Base-by-base conservation (phyloP, 2,113 vertebrate species). In the Dolichallabes microphthalmus region DNA sequence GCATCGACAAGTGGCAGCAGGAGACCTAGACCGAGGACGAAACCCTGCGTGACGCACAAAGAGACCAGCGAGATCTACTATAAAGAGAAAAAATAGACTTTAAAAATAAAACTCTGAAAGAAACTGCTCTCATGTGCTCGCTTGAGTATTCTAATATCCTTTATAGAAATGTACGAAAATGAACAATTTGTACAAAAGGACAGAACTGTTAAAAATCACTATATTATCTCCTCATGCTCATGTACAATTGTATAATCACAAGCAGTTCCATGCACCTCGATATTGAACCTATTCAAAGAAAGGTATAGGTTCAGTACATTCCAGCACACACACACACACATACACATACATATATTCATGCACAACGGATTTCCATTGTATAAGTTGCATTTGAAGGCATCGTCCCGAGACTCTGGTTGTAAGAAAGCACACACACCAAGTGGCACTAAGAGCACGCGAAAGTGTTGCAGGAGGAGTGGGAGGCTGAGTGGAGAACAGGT, bases 1-100 rank as follows among this genome's bases (percentile, higher is more conserved):
- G 82, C 17, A 84, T 12, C 64, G 63, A 86, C 55, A 35, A 12
- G 60, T 52, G 68, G 57, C 35, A 63, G 55, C 27, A 64, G 45
- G 78, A 20, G 61, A 64, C 39, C 39, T 80, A 71, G 84, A 22
- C 63, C 74, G 68, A 81, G 55, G 66, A 85, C n/a, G 55, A 60
- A 69, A 85, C 50, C 58, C 64, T 55, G 58, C 19, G 22, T 85
- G 53, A 85, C 61, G 83, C 75, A 85, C 63, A 69, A 57, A 79
- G 20, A 78, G 3, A 69, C 30, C 19, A 1, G 55, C 0, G 14
- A 9, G 39, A 22, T 45, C 27, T 35, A 57, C 52, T 82, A 61
- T 5, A 14, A 45, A 61, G 6, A 30, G 2, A 63, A 83, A 61
- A 61, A 60, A 13, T 17, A 12, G 7, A 3, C 15, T 5, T 52